Evolutionary conservation across 1,140 invertebrate species (phyloP), one percentile per base, ranked within the genome.

Genomic region (Philaenus spumarius): DNA sequence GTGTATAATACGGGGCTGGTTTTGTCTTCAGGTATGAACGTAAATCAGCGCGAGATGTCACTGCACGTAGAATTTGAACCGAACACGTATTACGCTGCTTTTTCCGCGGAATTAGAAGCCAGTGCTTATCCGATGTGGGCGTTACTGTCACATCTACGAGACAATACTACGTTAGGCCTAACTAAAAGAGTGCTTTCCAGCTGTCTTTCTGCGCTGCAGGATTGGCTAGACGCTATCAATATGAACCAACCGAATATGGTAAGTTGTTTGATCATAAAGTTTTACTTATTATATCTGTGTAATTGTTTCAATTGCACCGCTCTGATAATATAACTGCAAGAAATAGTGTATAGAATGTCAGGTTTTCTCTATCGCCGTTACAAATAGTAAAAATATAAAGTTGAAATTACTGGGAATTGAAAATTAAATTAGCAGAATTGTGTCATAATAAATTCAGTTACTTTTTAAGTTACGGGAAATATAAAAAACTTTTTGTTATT

Each of bases 61-160:
- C 86, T 90, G 47, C 94, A 97, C 74, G 86, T 97, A n/a, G 94
- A 97, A 78, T 97, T 93, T 76, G 95, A 97, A 71, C 92, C 93
- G 14, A 93, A 93, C 58, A 94, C 92, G 1, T 98, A 98, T 75
- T 97, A 97, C 76, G 92, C 93, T 43, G 93, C 95, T 1, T 98
- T 97, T 76, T 93, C 91, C 55, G 94, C 94, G 53, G 95, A 98
- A 77, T 76, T 97, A 59, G 95, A 98, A 76, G 93, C 93, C 7
- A 93, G 90, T 67, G 92, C 94, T 1, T 95, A 95, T 73, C 93
- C 94, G 1, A 95, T 98, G 93, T 97, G 94, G 94, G 91, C 92
- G 2, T 78, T 97, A 24, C 84, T 97, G 23, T 87, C 86, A 9
- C 94, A 97, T 77, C 78, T 96, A 15, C 82, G 82, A 55, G 85